phyloP scores from a whole-genome alignment of 1,140 invertebrate species.

The Drosophila insularis region DNA sequence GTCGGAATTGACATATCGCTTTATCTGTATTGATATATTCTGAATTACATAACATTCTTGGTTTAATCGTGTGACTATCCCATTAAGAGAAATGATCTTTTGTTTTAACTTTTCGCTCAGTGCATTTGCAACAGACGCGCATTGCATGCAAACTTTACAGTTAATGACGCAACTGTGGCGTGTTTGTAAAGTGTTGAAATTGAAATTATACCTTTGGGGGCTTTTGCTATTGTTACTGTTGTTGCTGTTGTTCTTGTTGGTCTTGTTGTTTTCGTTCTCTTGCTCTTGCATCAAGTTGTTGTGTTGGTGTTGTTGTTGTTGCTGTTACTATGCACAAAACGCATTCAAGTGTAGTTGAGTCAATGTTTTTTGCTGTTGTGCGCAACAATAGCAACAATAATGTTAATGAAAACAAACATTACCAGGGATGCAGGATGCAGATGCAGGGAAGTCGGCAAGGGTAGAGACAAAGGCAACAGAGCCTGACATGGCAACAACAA shows the following conservation, averaged over 20 bases:
- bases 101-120: background rate
- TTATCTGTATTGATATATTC: too few relatives aligned
- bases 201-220: slow-evolving; percentile 76
- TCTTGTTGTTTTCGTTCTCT: slow-evolving; percentile 39
- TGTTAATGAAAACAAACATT: slow-evolving; percentile 72
- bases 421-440: slow-evolving; percentile 25
- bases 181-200: slow-evolving; percentile 80
- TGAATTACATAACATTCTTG: too few relatives aligned
- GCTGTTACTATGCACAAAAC: slow-evolving; percentile 46
- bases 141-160: slow-evolving; percentile 74
- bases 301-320: slow-evolving; percentile 15
- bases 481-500: slow-evolving; percentile 30
- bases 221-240: slow-evolving; percentile 43
- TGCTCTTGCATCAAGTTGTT: slow-evolving; percentile 35
- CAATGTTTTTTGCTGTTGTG: slow-evolving; percentile 24
- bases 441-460: slow-evolving; percentile 8
- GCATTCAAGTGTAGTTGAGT: slow-evolving; percentile 59
- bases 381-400: slow-evolving; percentile 61
- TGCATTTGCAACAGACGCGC: slow-evolving; percentile 50
- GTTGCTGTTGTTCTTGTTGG: slow-evolving; percentile 21
- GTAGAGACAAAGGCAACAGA: slow-evolving; percentile 22
- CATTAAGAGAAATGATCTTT: too few relatives aligned
- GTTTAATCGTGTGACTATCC: too few relatives aligned
- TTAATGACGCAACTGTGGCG: slow-evolving; percentile 80
- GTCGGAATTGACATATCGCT: too few relatives aligned